Conservation (phyloP, 2,113 vertebrate species). For the Sclerurus mexicanus region DNA sequence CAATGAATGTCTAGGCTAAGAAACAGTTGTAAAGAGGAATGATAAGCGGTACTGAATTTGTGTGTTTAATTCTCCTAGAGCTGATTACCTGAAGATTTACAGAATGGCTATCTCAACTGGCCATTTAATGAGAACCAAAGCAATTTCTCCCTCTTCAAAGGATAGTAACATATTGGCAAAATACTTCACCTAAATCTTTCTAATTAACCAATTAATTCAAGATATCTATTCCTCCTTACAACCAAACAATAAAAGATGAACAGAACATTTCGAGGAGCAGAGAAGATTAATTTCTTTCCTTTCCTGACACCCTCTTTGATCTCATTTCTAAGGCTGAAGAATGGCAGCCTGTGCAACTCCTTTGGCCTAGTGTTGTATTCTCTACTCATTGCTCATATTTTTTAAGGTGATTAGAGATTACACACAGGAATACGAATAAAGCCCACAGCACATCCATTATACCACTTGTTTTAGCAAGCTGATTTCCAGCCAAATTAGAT, state of each 20-base stretch:
- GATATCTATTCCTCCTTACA: background rate
- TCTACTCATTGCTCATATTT: background rate
- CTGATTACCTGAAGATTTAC: background rate
- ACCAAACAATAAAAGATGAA: background rate
- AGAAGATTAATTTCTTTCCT: background rate
- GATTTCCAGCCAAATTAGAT: conserved; percentile 30
- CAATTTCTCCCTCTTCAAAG: background rate
- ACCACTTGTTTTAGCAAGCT: background rate
- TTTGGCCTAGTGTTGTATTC: background rate
- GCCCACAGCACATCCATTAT: background rate
- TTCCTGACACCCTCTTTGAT: background rate
- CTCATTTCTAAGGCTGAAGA: background rate
- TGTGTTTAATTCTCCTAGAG: background rate
- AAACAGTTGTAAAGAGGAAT: background rate
- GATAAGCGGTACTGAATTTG: background rate
- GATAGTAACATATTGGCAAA: background rate
- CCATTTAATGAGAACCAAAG: background rate
- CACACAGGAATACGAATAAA: background rate
- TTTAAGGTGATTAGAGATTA: conserved; percentile 1
- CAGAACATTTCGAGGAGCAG: background rate
- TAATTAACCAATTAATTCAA: background rate
- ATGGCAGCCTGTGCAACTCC: background rate
- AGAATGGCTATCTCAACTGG: background rate
- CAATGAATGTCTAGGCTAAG: background rate
- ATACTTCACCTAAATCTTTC: background rate